A percentile compares a stretch with the other conserved stretches of the same genome.
Evolutionary conservation across 2,888 invertebrate species (phyloP).

Genomic region (Athalia cordata): DNA sequence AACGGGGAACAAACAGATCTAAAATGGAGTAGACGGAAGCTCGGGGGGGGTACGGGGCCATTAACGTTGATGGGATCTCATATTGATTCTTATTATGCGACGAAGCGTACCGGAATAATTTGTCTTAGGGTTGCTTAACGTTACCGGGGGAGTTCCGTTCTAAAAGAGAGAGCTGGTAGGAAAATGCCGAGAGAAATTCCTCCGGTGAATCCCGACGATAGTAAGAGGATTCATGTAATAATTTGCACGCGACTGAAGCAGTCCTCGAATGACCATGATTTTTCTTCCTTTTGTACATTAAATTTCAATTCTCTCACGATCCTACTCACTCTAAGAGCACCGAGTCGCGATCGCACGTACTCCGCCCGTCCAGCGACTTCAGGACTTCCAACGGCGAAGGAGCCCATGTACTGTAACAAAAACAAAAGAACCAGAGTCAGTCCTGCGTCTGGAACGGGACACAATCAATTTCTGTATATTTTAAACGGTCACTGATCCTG

Average conservation of each 20-base stretch:
- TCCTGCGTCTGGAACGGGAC: conserved; percentile 7
- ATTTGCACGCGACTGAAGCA: too few species aligned
- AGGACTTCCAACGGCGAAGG: conserved; percentile 83
- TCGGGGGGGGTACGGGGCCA: conserved; percentile 49
- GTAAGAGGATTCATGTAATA: not conserved
- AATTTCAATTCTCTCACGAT: conserved; percentile 9
- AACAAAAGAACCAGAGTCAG: conserved; percentile 50
- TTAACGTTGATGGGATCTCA: conserved; percentile 60
- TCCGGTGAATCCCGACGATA: too few species aligned
- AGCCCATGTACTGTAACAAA: conserved; percentile 84
- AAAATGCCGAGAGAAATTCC: not conserved
- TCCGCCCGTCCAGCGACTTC: conserved; percentile 81
- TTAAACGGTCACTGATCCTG: conserved; percentile 36
- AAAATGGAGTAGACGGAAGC: conserved; percentile 50
- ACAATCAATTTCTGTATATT: conserved; percentile 31
- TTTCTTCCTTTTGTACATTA: not conserved
- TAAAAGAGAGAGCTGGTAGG: not conserved
- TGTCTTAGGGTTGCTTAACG: conserved; percentile 52
- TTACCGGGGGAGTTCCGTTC: not conserved
- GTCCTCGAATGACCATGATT: too few species aligned
- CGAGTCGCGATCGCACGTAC: conserved; percentile 79
- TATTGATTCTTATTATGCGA: conserved; percentile 69
- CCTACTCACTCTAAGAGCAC: conserved; percentile 78
- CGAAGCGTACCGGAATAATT: conserved; percentile 64
- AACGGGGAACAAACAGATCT: conserved; percentile 60